Evolutionary conservation across 2,113 vertebrate genomes (phyloP).

Genomic region (Mormyrus iriodes): DNA sequence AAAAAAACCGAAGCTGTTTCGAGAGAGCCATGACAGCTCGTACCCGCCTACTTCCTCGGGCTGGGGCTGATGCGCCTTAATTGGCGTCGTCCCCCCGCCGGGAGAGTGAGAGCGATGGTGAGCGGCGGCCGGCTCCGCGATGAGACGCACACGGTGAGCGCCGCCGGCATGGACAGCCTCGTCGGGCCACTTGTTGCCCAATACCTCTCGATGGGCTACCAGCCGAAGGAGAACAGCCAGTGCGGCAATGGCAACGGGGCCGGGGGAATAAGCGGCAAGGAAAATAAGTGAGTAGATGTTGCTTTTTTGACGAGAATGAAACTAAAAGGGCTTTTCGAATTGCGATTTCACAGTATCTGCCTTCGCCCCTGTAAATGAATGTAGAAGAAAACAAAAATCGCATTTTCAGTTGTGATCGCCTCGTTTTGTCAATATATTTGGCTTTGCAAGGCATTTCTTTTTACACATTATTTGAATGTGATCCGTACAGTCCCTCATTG

Average conservation of each 20-base stretch:
- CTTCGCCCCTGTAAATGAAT: not conserved
- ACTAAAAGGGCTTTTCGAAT: not conserved
- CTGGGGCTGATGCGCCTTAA: constrained; percentile 44
- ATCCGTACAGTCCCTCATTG: not conserved
- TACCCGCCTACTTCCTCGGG: constrained; percentile 52
- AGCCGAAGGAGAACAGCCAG: constrained; percentile 49
- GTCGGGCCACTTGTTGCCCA: constrained; percentile 64
- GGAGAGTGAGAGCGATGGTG: constrained; percentile 54
- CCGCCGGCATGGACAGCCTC: constrained; percentile 62
- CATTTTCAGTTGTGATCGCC: not conserved
- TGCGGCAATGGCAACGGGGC: constrained; percentile 37
- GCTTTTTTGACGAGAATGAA: not conserved
- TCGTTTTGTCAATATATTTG: not conserved
- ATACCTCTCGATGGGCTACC: constrained; percentile 63
- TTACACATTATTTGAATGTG: not conserved
- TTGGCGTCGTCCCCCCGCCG: constrained; percentile 42
- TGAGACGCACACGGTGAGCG: constrained; percentile 44
- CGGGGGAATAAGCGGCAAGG: constrained; percentile 43
- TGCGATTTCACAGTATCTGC: not conserved
- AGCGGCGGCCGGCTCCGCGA: constrained; percentile 27
- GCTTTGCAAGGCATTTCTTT: not conserved
- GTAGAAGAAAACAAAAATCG: not conserved
- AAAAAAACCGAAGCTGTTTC: not conserved
- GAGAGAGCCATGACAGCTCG: constrained; percentile 17
- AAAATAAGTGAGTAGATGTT: constrained; percentile 52